phyloP scores from a whole-genome alignment of 2,113 vertebrate species.

The Heterotis niloticus region DNA sequence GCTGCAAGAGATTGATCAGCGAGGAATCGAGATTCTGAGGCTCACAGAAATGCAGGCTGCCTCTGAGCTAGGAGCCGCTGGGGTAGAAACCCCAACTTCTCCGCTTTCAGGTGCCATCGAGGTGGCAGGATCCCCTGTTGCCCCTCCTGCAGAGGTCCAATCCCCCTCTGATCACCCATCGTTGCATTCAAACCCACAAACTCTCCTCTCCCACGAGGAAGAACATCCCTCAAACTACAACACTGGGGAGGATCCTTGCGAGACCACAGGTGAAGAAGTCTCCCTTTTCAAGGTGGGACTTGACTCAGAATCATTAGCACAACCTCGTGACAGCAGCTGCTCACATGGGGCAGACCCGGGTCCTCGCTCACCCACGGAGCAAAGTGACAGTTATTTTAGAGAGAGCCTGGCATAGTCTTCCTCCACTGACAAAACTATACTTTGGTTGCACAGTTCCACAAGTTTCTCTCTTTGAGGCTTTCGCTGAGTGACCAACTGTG shows the following conservation, averaged over 20 bases:
- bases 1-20: slow-evolving; percentile 54
- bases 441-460: neutral
- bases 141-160: slow-evolving; percentile 28
- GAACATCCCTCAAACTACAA: slow-evolving; percentile 35
- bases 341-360: slow-evolving; percentile 36
- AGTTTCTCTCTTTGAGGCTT: too few relatives aligned
- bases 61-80: slow-evolving; percentile 36
- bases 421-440: neutral
- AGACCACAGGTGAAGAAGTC: neutral
- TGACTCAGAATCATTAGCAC: neutral
- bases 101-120: slow-evolving; percentile 39
- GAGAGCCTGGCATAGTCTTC: slow-evolving; percentile 51
- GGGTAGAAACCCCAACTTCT: slow-evolving; percentile 44
- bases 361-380: slow-evolving; percentile 36
- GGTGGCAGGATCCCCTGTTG: slow-evolving; percentile 45
- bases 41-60: slow-evolving; percentile 52
- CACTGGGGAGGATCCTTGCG: slow-evolving; percentile 18
- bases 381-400: slow-evolving; percentile 44
- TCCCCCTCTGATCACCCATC: neutral
- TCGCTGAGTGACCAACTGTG: too few relatives aligned
- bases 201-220: too few relatives aligned
- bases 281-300: slow-evolving; percentile 19
- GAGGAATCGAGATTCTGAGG: slow-evolving; percentile 56
- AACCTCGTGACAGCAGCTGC: slow-evolving; percentile 19
- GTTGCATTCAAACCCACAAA: too few relatives aligned